Evolutionary conservation across 2,113 vertebrate genomes (phyloP), one percentile per base, ranked within the genome.

Genomic region (Vidua macroura): DNA sequence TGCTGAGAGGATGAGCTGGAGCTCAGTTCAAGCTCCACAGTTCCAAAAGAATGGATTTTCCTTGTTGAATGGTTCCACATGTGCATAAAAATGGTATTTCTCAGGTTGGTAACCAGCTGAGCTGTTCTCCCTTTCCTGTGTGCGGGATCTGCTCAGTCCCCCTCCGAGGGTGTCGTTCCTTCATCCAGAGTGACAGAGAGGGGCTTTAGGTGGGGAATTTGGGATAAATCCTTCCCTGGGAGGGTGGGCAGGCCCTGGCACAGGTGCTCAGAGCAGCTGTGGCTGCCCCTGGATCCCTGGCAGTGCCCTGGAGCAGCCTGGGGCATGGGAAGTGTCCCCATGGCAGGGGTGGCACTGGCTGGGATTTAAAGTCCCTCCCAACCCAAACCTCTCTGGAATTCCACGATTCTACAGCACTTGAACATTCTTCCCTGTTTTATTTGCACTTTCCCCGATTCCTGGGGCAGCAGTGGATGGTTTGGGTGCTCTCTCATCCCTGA

Each of bases 381-480:
- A 5, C 17, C 78, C 48, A 3, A 41, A 3, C 20, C 78, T 22
- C 7, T 9, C 48, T 25, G 56, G 28, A 3, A 41, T 46, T n/a
- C 46, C 13, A 0, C 2, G 7, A 7, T 55, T 21, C 14, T 5
- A 1, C 69, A 48, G 6, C 43, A 21, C 48, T 59, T 5, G 0
- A 35, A 6, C 23, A 2, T 22, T 7, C 15, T n/a, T 33, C 77
- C 46, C 46, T 55, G 4, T 12, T 89, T 37, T 9, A 41, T 41
- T 73, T 76, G 14, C 6, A 21, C 55, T 53, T 20, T 3, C n/a
- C 66, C 13, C 33, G 0, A 0, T 27, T 39, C 22, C 49, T 28
- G 4, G 6, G 49, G 86, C 77, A 87, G 86, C 69, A n/a, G 6
- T 2, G 22, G 35, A 15, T 33, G 79, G 8, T 49, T 30, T 44